These are phyloP conservation scores for Drosophila setosimentum DNA, from an alignment of 2,888 invertebrate species.

Conservation along the genomic window DNA sequence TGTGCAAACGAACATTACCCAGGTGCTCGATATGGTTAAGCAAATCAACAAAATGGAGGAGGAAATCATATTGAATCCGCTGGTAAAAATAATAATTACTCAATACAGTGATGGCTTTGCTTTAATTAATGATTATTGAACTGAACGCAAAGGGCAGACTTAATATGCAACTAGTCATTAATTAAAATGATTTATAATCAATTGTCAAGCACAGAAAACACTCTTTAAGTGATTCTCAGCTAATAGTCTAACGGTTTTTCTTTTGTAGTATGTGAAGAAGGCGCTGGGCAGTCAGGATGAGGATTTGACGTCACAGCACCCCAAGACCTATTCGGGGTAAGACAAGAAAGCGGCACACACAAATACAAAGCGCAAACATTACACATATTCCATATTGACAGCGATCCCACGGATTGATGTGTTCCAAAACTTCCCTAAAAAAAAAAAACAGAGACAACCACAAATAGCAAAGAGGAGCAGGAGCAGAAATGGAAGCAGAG, in stretches of 20 bases:
- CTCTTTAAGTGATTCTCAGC: background rate
- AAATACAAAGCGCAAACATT: conserved; percentile 3
- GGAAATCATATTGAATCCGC: conserved; percentile 96
- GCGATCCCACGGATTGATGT: conserved; percentile 84
- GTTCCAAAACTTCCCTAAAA: conserved; percentile 19
- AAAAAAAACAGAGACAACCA: conserved; percentile 37
- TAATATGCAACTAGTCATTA: background rate
- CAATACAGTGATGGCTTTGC: background rate
- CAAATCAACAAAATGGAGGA: conserved; percentile 97
- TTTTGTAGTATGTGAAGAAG: conserved; percentile 87
- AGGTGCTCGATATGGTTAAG: conserved; percentile 94
- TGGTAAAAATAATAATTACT: conserved; percentile 84
- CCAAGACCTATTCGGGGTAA: conserved; percentile 84
- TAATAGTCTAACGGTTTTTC: background rate
- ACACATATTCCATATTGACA: conserved; percentile 49
- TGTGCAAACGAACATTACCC: conserved; percentile 93
- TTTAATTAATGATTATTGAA: background rate
- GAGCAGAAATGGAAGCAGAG: background rate
- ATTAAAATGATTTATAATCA: background rate
- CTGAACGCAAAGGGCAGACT: background rate
- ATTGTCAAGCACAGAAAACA: background rate
- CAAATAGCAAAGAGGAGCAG: conserved; percentile 27
- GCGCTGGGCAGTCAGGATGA: conserved; percentile 88
- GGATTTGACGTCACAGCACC: conserved; percentile 85
- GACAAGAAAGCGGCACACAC: conserved; percentile 18